Base-by-base conservation (phyloP, 2,888 invertebrate genomes). In the Philonicus albiceps region DNA sequence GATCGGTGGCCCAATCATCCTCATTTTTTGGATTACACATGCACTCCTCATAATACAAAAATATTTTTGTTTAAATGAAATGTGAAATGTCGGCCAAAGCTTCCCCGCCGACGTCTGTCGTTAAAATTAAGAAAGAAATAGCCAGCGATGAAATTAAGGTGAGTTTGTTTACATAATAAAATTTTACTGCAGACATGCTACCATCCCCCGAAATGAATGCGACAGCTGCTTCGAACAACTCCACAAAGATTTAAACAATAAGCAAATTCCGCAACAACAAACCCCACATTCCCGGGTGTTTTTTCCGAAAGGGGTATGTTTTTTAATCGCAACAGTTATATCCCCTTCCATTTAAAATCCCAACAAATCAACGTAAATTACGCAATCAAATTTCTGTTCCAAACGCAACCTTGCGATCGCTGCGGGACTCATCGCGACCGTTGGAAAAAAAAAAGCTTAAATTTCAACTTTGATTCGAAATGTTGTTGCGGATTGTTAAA, bases 131-230 rank as follows among this genome's bases (percentile, higher is more conserved):
- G 92, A 95, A 95, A 92, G 96, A 96, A 91, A 93, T 94, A 89
- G 92, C 93, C 88, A 95, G 95, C 92, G 96, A 96, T 93, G 96
- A 96, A 93, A 96, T 96, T 91, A 96, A 96, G 94, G 96, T 96
- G 93, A 90, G 91, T 89, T 74, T 34, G 37, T 72, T 72, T 78
- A 84, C 49, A 85, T 72, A 84, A 84, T 84, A 84, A 84, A 73
- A 55, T 81, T 64, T 55, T 40, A 30, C 22, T 27, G 84, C 64
- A 64, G 8, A 64, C 64, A 64, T 11, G 64, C n/a, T 64, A 64
- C 27, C 64, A n/a, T n/a, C 27, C 11, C 3, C 27, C 27, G 64
- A 11, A 27, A 64, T 64, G 27, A 64, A 64, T 8, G 64, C 64
- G 64, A 64, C 64, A 64, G 19, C 19, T 64, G 64, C 64, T 64